These are phyloP conservation scores for Sebastes itinus DNA, from an alignment of 2,797 vertebrate species.

Conservation along the genomic window DNA sequence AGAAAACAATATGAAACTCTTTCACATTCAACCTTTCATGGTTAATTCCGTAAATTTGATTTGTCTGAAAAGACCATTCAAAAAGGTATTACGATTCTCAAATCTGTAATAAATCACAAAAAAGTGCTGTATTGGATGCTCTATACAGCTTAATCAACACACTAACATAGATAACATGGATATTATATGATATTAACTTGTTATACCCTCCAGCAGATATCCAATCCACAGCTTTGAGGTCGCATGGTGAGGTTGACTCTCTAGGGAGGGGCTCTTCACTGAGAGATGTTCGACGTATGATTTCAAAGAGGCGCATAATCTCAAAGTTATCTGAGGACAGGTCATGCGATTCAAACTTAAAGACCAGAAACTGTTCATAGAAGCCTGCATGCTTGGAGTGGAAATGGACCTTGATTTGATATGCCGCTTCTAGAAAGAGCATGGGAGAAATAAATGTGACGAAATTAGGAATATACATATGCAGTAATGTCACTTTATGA, in stretches of 20 bases:
- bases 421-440: slow-evolving; percentile 64
- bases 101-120: background rate
- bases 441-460: background rate
- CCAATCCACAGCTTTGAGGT: slow-evolving; percentile 52
- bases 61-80: background rate
- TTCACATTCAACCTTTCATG: background rate
- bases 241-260: accelerated
- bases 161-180: background rate
- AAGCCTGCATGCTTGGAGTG: slow-evolving; percentile 72
- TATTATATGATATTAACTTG: background rate
- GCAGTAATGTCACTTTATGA: background rate
- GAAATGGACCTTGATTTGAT: slow-evolving; percentile 77
- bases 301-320: slow-evolving; percentile 83
- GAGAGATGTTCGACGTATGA: slow-evolving; percentile 62
- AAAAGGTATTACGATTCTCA: background rate
- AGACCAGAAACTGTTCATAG: slow-evolving; percentile 75
- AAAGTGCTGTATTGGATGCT: background rate
- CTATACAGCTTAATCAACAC: background rate
- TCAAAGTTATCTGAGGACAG: slow-evolving; percentile 63
- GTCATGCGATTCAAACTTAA: slow-evolving; percentile 73
- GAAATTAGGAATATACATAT: background rate
- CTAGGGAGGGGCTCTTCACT: slow-evolving; percentile 72
- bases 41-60: background rate
- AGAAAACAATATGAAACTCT: background rate
- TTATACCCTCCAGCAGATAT: slow-evolving; percentile 60